These are phyloP conservation scores for Philaethria dido DNA, from an alignment of 2,888 invertebrate species.

Conservation along the genomic window DNA sequence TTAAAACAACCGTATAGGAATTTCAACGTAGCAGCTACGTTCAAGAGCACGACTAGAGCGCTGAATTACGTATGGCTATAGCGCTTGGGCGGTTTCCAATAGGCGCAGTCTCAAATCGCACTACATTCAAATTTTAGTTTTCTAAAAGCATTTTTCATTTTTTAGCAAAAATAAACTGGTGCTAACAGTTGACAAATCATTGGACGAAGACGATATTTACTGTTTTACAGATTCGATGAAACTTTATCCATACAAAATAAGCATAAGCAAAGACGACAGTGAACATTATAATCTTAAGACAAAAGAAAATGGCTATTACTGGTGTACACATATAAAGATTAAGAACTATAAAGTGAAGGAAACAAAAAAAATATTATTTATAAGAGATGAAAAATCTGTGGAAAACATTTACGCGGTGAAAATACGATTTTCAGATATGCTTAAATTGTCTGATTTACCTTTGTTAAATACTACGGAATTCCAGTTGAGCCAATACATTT, in stretches of 20 bases:
- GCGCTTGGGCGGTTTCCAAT: too few species aligned
- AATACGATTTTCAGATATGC: conserved; percentile 47
- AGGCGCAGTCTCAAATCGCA: too few species aligned
- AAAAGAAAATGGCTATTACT: conserved; percentile 70
- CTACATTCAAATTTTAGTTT: not conserved
- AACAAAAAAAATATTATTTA: conserved; percentile 65
- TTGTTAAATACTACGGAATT: conserved; percentile 55
- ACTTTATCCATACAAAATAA: conserved; percentile 59
- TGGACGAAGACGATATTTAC: conserved; percentile 55
- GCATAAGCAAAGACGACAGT: conserved; percentile 50
- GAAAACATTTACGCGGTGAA: conserved; percentile 63
- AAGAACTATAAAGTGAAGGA: conserved; percentile 55
- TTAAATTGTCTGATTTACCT: conserved; percentile 46
- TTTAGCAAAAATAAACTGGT: conserved; percentile 63
- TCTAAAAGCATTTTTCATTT: conserved; percentile 32
- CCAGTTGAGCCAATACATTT: conserved; percentile 66
- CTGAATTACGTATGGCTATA: too few species aligned
- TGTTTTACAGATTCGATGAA: conserved; percentile 72
- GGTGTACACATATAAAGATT: conserved; percentile 68
- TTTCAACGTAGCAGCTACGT: too few species aligned
- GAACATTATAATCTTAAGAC: conserved; percentile 58
- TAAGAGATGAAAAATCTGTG: conserved; percentile 59
- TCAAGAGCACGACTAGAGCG: too few species aligned
- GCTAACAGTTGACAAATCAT: conserved; percentile 53
- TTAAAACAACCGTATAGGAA: too few species aligned